Evolutionary conservation across 92 coral and sea anemone genomes (phyloP).

Genomic region (Porites rus): DNA sequence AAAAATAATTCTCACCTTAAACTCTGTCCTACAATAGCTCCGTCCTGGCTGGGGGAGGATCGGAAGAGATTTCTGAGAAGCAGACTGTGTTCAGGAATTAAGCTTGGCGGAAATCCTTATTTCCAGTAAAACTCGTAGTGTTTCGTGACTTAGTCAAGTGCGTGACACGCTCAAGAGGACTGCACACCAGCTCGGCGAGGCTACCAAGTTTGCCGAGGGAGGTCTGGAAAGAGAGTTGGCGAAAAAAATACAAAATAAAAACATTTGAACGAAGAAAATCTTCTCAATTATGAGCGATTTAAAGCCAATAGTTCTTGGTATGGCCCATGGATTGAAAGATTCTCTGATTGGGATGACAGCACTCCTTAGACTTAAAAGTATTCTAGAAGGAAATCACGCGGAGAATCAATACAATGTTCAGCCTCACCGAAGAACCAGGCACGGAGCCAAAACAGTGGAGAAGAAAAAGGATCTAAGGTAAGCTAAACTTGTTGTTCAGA

Average conservation of each 20-base stretch:
- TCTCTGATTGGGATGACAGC: slow-evolving; percentile 87
- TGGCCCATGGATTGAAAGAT: slow-evolving; percentile 88
- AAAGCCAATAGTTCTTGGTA: slow-evolving; percentile 78
- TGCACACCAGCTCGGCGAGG: background rate
- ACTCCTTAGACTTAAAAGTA: slow-evolving; percentile 68
- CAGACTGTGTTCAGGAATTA: too few relatives aligned
- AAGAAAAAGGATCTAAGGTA: slow-evolving; percentile 28
- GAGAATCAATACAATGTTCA: slow-evolving; percentile 54
- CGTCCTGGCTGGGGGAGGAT: too few relatives aligned
- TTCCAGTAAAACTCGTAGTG: too few relatives aligned
- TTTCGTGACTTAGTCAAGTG: too few relatives aligned
- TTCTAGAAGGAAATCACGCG: slow-evolving; percentile 62
- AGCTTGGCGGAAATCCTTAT: too few relatives aligned
- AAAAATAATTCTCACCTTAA: too few relatives aligned
- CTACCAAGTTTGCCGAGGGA: slow-evolving; percentile 23
- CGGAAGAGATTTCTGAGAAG: too few relatives aligned
- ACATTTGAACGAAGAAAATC: background rate
- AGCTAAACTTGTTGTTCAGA: too few relatives aligned
- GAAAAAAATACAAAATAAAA: slow-evolving; percentile 22
- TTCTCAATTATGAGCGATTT: slow-evolving; percentile 80
- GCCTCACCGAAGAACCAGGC: slow-evolving; percentile 54
- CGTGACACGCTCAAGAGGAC: too few relatives aligned
- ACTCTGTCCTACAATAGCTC: too few relatives aligned
- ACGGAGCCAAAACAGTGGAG: slow-evolving; percentile 64
- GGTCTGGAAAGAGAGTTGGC: background rate